Evolutionary conservation across 2,113 vertebrate genomes (phyloP).

Genomic region (Rhineura floridana): DNA sequence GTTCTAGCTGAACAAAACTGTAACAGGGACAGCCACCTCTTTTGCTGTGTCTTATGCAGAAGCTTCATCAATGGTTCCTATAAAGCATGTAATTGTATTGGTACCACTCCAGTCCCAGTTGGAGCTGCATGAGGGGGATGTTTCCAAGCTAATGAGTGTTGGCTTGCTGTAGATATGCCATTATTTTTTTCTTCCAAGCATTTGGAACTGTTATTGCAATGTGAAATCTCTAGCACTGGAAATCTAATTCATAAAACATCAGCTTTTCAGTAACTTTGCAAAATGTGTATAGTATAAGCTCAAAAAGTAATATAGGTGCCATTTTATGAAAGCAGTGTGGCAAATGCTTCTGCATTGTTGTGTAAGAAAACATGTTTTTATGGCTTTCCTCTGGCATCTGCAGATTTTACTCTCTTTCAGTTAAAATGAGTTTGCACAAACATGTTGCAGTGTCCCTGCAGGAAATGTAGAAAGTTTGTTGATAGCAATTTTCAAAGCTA

Average conservation of each 20-base stretch:
- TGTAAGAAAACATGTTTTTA: neutral
- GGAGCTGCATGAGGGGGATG: neutral
- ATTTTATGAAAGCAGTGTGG: neutral
- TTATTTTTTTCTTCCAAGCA: slow-evolving; percentile 5
- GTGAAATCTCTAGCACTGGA: neutral
- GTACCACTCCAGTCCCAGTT: neutral
- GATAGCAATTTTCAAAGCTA: neutral
- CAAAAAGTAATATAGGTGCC: neutral
- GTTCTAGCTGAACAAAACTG: neutral
- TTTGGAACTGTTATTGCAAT: neutral
- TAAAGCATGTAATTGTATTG: neutral
- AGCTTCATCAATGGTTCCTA: neutral
- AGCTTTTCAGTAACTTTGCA: neutral
- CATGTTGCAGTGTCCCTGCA: neutral
- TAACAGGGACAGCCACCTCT: neutral
- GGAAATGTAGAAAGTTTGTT: neutral
- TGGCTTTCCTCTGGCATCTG: neutral
- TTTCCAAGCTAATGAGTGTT: neutral
- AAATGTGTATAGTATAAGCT: neutral
- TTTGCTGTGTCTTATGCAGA: neutral
- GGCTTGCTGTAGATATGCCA: neutral
- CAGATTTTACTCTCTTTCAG: neutral
- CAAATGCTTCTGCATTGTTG: neutral
- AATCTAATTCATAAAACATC: slow-evolving; percentile 1
- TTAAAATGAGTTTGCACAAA: neutral